phyloP scores from a whole-genome alignment of 2,888 invertebrate species.

The Tipula unca region DNA sequence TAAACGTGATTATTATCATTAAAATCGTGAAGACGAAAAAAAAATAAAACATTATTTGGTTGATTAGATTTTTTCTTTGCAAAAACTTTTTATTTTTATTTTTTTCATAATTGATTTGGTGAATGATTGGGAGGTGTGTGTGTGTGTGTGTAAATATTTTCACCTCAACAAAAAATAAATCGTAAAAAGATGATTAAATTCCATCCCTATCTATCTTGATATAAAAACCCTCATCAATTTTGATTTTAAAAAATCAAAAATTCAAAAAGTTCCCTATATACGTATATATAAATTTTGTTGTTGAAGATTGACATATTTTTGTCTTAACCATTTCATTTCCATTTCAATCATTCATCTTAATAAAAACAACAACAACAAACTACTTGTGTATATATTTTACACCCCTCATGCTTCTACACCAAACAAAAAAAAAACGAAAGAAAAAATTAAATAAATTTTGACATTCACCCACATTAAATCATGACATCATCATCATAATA shows the following conservation, averaged over 20 bases:
- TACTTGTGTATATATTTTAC: background rate
- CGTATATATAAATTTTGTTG: background rate
- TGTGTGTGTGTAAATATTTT: background rate
- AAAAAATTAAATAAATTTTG: constrained; percentile 9
- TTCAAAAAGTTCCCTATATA: background rate
- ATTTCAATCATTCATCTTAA: constrained; percentile 14
- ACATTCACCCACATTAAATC: constrained; percentile 14
- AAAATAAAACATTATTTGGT: background rate
- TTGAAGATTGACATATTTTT: constrained; percentile 14
- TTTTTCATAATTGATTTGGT: background rate
- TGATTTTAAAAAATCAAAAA: constrained; percentile 4
- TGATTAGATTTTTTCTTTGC: background rate
- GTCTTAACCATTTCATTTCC: constrained; percentile 14
- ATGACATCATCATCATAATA: constrained; percentile 14
- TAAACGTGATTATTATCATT: constrained; percentile 1
- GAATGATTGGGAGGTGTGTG: background rate
- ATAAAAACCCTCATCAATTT: constrained; percentile 8
- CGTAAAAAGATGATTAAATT: background rate
- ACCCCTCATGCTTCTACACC: background rate
- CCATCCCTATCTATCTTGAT: background rate
- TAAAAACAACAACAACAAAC: background rate
- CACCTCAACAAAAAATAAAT: constrained; percentile 8
- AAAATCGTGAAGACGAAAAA: background rate
- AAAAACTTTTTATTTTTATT: background rate
- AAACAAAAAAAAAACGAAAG: background rate